Conservation (phyloP, 2,113 vertebrate species). For the Pycnonotus jocosus region DNA sequence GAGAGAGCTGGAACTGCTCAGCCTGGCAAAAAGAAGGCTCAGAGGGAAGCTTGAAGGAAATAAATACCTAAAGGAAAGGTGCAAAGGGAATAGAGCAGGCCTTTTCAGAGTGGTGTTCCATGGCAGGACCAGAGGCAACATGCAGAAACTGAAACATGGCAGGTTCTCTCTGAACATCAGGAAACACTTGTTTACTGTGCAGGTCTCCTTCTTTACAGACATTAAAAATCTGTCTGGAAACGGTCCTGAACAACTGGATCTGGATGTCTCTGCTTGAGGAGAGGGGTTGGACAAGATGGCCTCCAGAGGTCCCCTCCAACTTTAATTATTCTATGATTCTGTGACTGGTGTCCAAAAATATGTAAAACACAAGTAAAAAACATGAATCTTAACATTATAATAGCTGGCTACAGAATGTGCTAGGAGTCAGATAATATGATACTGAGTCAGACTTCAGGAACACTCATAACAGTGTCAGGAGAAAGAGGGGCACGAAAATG, state of each 20-base stretch:
- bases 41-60: not conserved
- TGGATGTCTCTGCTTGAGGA: not conserved
- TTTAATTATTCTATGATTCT: not conserved
- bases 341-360: not conserved
- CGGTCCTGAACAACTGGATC: rapidly evolving
- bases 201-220: not conserved
- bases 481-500: not conserved
- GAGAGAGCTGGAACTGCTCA: not conserved
- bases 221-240: not conserved
- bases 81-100: not conserved
- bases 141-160: not conserved
- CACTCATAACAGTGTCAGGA: not conserved
- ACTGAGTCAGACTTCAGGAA: not conserved
- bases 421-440: not conserved
- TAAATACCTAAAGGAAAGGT: not conserved
- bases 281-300: rapidly evolving
- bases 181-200: not conserved
- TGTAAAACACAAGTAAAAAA: not conserved
- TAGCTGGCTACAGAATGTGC: rapidly evolving
- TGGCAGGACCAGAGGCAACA: not conserved
- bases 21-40: not conserved
- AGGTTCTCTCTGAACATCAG: not conserved
- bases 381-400: not conserved
- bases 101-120: not conserved
- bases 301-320: not conserved